A percentile compares a stretch with the other conserved stretches of the same genome.
phyloP scores from a whole-genome alignment of 2,888 invertebrate genomes.

The Tenthredo distinguenda region DNA sequence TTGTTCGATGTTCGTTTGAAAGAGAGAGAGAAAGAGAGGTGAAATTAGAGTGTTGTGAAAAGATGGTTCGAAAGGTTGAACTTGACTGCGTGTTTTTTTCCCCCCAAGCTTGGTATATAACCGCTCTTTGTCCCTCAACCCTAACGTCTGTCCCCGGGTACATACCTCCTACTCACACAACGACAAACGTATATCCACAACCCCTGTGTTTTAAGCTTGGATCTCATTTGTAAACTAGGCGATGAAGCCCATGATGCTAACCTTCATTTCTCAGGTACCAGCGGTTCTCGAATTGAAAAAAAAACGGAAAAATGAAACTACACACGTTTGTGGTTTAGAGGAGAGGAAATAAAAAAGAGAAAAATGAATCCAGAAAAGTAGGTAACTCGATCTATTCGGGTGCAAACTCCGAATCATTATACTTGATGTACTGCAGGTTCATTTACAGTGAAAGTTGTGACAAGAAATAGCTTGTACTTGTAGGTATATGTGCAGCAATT shows the following conservation, averaged over 20 bases:
- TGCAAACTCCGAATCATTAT: background rate
- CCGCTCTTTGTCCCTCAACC: constrained; percentile 41
- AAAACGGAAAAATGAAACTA: background rate
- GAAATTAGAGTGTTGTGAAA: constrained; percentile 16
- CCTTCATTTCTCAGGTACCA: constrained; percentile 44
- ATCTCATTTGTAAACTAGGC: constrained; percentile 44
- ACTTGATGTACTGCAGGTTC: background rate
- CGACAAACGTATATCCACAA: constrained; percentile 15
- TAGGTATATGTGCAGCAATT: background rate
- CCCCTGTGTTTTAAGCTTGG: constrained; percentile 25
- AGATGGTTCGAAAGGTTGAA: constrained; percentile 43
- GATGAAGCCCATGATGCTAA: constrained; percentile 42
- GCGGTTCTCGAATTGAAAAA: constrained; percentile 20
- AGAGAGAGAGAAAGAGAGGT: background rate
- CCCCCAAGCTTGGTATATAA: constrained; percentile 13
- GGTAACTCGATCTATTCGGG: background rate
- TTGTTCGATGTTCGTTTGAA: constrained; percentile 6
- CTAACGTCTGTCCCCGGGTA: constrained; percentile 38
- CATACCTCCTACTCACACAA: background rate
- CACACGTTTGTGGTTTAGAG: background rate
- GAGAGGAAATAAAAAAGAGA: background rate
- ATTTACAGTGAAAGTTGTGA: background rate
- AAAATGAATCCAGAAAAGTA: background rate
- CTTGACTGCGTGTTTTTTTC: constrained; percentile 25
- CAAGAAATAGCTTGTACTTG: background rate